Evolutionary conservation across 2,113 vertebrate genomes (phyloP).

Genomic region (Protobothrops flavoviridis): DNA sequence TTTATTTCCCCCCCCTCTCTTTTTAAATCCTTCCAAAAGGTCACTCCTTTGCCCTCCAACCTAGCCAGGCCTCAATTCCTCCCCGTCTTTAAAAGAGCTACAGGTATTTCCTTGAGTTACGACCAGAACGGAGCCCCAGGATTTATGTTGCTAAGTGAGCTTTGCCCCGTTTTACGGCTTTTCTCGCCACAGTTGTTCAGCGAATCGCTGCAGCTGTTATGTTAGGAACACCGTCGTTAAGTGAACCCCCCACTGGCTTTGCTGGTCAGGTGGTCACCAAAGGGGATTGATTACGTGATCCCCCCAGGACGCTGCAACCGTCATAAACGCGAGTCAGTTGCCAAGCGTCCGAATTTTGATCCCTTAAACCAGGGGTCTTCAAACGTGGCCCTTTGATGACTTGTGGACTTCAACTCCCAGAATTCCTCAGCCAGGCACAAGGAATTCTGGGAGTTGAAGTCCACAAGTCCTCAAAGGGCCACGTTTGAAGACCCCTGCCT

Average conservation of each 20-base stretch:
- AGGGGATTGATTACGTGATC: too few relatives aligned
- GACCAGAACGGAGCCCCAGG: neutral
- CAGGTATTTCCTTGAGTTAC: neutral
- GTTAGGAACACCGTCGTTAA: neutral
- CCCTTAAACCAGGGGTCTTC: too few relatives aligned
- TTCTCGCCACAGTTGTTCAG: neutral
- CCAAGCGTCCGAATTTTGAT: neutral
- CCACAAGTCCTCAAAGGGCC: too few relatives aligned
- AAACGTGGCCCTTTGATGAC: too few relatives aligned
- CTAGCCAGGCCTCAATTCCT: neutral
- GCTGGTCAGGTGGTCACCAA: too few relatives aligned
- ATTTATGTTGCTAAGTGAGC: rapidly evolving
- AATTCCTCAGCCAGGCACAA: too few relatives aligned
- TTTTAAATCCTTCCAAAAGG: neutral
- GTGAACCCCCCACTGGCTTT: neutral
- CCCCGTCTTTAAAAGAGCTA: neutral
- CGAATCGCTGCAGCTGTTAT: too few relatives aligned
- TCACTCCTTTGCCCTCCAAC: neutral
- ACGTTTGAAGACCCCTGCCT: too few relatives aligned
- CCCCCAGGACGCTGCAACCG: too few relatives aligned
- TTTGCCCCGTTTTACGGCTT: neutral
- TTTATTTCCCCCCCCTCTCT: neutral
- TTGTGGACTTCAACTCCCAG: too few relatives aligned
- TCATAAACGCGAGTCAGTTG: neutral
- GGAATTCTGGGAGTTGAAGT: too few relatives aligned